These are phyloP conservation scores for Drosophila phalerata DNA, from an alignment of 2,888 invertebrate genomes.

Conservation along the genomic window DNA sequence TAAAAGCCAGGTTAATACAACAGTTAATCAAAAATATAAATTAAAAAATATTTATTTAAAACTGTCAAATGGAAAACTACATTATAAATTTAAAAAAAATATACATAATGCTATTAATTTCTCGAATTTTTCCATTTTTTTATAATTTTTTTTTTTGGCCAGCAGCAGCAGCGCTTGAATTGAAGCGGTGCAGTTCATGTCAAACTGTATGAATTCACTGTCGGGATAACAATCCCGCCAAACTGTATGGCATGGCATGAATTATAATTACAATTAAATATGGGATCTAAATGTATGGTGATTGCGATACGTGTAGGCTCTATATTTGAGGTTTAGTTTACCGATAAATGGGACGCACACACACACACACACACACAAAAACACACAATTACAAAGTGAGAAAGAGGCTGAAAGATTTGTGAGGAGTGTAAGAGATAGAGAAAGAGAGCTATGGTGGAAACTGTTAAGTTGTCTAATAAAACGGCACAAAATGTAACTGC, in stretches of 20 bases:
- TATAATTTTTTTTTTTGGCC: constrained; percentile 11
- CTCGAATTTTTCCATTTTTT: constrained; percentile 1
- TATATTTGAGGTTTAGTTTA: constrained; percentile 37
- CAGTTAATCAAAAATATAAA: constrained; percentile 10
- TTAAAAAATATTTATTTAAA: constrained; percentile 15
- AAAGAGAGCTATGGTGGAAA: constrained; percentile 14
- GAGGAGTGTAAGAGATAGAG: constrained; percentile 3
- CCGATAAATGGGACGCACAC: constrained; percentile 43
- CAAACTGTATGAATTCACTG: constrained; percentile 45
- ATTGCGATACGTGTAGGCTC: constrained; percentile 34
- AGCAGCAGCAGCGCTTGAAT: constrained; percentile 44
- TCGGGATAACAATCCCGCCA: constrained; percentile 45
- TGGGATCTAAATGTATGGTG: constrained; percentile 31
- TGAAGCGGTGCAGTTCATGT: constrained; percentile 45
- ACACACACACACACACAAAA: constrained; percentile 34
- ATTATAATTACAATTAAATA: constrained; percentile 1
- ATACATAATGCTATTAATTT: constrained; percentile 10
- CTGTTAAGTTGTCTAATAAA: constrained; percentile 34
- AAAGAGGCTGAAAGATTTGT: constrained; percentile 11
- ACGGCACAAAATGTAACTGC: constrained; percentile 49
- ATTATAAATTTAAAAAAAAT: constrained; percentile 18
- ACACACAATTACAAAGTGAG: constrained; percentile 35
- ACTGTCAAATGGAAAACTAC: constrained; percentile 36
- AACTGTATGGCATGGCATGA: constrained; percentile 37
- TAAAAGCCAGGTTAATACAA: constrained; percentile 60